phyloP scores from a whole-genome alignment of 2,888 invertebrate species.

The Agrotis puta region DNA sequence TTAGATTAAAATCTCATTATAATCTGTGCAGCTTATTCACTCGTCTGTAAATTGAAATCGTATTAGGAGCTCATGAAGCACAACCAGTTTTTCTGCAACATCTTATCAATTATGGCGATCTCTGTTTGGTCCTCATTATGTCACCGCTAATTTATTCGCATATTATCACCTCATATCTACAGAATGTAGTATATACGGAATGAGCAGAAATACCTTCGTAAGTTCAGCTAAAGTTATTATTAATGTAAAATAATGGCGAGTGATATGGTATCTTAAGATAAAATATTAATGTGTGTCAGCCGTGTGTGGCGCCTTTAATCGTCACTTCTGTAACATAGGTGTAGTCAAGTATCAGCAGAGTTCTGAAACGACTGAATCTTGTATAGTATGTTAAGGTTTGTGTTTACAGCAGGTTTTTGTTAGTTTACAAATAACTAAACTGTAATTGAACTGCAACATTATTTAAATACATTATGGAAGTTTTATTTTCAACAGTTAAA shows the following conservation, averaged over 20 bases:
- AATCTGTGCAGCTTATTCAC: background rate
- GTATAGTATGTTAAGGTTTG: no score
- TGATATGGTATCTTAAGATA: no score
- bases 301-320: no score
- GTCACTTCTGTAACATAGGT: slow-evolving; percentile 25
- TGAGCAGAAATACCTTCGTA: slow-evolving; percentile 12
- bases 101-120: slow-evolving; percentile 47
- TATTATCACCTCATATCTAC: slow-evolving; percentile 23
- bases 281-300: no score
- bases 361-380: slow-evolving; percentile 1
- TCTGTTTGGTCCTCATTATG: slow-evolving; percentile 40
- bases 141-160: slow-evolving; percentile 42
- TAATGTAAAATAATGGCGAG: slow-evolving; percentile 1
- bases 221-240: slow-evolving; percentile 2
- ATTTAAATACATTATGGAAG: background rate
- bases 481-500: slow-evolving; percentile 2
- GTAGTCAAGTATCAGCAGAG: slow-evolving; percentile 2
- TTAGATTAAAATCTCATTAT: background rate
- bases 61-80: slow-evolving; percentile 32
- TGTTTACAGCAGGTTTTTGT: background rate
- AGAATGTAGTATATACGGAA: no score
- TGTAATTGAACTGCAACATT: background rate
- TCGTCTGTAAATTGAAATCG: slow-evolving; percentile 20
- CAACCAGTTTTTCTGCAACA: slow-evolving; percentile 44
- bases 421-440: background rate